Conservation (phyloP, 2,888 invertebrate species). For the Ormyrus labotus region DNA sequence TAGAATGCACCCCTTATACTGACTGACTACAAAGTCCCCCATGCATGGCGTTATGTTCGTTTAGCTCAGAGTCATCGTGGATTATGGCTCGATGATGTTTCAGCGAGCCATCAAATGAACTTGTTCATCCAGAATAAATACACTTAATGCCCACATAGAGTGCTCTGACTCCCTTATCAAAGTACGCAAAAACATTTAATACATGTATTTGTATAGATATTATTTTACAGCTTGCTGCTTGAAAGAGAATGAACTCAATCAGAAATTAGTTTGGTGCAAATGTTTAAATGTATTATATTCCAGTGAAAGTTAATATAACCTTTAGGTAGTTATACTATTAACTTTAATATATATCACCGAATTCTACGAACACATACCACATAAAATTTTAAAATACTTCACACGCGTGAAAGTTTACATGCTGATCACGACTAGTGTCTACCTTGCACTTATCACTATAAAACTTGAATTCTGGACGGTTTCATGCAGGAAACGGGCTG, state of each 20-base stretch:
- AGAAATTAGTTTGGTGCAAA: too few species aligned
- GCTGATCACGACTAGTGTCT: constrained; percentile 16
- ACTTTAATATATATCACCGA: too few species aligned
- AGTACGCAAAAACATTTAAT: background rate
- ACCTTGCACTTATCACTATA: constrained; percentile 21
- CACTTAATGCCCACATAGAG: constrained; percentile 25
- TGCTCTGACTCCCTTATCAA: background rate
- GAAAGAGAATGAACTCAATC: too few species aligned
- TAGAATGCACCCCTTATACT: constrained; percentile 27
- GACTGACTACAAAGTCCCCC: constrained; percentile 16
- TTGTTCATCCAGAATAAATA: constrained; percentile 46
- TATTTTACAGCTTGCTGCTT: background rate
- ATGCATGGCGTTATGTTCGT: constrained; percentile 37
- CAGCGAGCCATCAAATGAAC: constrained; percentile 37
- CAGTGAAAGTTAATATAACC: too few species aligned
- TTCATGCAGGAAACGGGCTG: constrained; percentile 42
- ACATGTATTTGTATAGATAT: background rate
- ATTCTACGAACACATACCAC: background rate
- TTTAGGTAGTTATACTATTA: too few species aligned
- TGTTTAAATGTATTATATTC: too few species aligned
- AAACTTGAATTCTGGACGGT: constrained; percentile 2
- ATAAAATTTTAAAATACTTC: background rate
- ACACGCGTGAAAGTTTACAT: constrained; percentile 37
- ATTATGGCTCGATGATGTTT: constrained; percentile 34
- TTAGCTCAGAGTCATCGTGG: constrained; percentile 39